A percentile compares a stretch with the other conserved stretches of the same genome.
phyloP scores from a whole-genome alignment of 2,888 invertebrate species.

The Drosophila emarginata region DNA sequence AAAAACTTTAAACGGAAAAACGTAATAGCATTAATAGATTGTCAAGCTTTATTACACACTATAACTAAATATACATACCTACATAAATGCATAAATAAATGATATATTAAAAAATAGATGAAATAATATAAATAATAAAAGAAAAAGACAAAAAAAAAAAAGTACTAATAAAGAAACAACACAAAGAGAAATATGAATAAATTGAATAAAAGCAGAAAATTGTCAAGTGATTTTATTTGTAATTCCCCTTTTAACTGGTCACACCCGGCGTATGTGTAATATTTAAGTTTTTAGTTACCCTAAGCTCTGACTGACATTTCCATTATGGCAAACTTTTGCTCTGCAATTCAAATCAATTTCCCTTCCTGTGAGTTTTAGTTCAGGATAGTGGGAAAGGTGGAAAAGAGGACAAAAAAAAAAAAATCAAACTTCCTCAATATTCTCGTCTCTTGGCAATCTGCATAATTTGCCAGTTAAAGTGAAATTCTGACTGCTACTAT shows the following conservation, averaged over 20 bases:
- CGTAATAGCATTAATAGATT: conserved; percentile 73
- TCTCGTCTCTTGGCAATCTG: conserved; percentile 50
- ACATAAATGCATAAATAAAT: conserved; percentile 30
- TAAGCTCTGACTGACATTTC: conserved; percentile 38
- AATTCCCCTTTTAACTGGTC: conserved; percentile 5
- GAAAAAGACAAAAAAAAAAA: conserved; percentile 38
- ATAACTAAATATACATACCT: conserved; percentile 51
- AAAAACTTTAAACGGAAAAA: conserved; percentile 40
- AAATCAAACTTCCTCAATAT: conserved; percentile 44
- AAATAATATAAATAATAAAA: conserved; percentile 44
- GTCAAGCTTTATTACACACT: conserved; percentile 77
- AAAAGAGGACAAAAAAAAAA: neutral
- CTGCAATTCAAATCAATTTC: conserved; percentile 45
- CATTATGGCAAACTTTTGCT: conserved; percentile 43
- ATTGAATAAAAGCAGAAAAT: conserved; percentile 66
- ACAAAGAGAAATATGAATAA: conserved; percentile 70
- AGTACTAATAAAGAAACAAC: conserved; percentile 41
- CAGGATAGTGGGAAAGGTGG: neutral
- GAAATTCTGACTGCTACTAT: conserved; percentile 25
- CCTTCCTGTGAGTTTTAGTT: conserved; percentile 34
- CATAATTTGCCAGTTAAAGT: conserved; percentile 61
- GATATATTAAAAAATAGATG: conserved; percentile 55
- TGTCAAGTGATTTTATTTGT: conserved; percentile 9
- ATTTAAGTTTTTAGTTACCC: conserved; percentile 8
- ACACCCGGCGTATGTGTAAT: conserved; percentile 18